phyloP scores from a whole-genome alignment of 2,113 vertebrate genomes.

The Catharus fuscescens region DNA sequence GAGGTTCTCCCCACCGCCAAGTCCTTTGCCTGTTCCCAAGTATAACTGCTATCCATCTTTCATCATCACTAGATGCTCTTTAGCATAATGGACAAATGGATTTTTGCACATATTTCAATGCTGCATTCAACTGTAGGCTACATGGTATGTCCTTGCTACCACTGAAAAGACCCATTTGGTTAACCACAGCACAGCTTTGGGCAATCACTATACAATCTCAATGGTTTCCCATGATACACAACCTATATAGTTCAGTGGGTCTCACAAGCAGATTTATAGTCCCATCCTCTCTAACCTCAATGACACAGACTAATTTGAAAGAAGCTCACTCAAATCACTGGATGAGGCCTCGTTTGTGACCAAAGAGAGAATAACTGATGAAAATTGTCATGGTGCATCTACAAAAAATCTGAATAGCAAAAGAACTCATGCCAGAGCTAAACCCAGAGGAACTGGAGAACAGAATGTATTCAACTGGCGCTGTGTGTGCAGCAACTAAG shows the following conservation, averaged over 20 bases:
- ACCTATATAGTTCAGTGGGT: neutral
- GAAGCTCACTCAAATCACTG: neutral
- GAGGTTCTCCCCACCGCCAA: rapidly evolving
- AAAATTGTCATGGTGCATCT: neutral
- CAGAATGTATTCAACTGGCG: neutral
- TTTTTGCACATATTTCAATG: neutral
- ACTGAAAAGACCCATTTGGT: neutral
- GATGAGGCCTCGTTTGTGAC: neutral
- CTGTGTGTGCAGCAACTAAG: neutral
- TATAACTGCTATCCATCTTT: neutral
- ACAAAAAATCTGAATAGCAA: neutral
- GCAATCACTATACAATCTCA: neutral
- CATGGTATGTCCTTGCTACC: neutral
- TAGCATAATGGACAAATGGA: neutral
- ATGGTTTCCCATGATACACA: neutral
- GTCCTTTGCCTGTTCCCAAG: neutral
- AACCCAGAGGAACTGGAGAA: neutral
- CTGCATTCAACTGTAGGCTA: neutral
- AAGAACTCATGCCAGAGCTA: neutral
- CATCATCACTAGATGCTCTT: neutral
- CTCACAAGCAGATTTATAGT: neutral
- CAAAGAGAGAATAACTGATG: neutral
- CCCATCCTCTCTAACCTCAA: neutral
- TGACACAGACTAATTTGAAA: neutral
- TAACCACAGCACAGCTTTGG: neutral